These are phyloP conservation scores for Melikaiella ostensackeni DNA, from an alignment of 2,888 invertebrate genomes.

Conservation along the genomic window DNA sequence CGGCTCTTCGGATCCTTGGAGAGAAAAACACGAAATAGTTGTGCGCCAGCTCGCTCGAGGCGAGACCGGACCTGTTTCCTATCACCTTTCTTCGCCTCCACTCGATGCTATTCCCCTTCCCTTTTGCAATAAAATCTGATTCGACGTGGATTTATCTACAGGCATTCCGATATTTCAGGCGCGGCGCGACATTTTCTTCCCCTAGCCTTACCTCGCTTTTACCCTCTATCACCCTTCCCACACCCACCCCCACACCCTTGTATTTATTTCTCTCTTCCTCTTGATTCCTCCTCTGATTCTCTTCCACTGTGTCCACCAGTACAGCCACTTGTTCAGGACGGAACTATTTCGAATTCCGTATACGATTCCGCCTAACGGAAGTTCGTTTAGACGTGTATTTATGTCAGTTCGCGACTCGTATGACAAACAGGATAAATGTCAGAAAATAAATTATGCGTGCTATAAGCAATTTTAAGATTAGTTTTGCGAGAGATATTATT, in stretches of 20 bases:
- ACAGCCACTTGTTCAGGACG: not conserved
- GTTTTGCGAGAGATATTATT: too few species aligned
- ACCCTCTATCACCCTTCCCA: slow-evolving; percentile 47
- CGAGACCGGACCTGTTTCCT: slow-evolving; percentile 76
- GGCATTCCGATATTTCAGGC: slow-evolving; percentile 67
- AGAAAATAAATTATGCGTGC: not conserved
- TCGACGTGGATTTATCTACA: slow-evolving; percentile 75
- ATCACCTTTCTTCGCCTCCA: slow-evolving; percentile 71
- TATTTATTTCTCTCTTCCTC: slow-evolving; percentile 41
- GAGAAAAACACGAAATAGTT: slow-evolving; percentile 75
- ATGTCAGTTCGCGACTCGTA: slow-evolving; percentile 1
- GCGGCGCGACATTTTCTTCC: slow-evolving; percentile 61
- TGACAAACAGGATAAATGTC: not conserved
- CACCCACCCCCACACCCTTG: slow-evolving; percentile 18
- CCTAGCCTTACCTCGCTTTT: slow-evolving; percentile 49
- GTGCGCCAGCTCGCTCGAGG: slow-evolving; percentile 68
- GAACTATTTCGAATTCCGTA: slow-evolving; percentile 25
- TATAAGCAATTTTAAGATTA: too few species aligned
- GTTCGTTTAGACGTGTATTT: slow-evolving; percentile 21
- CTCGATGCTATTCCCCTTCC: slow-evolving; percentile 50
- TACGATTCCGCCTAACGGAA: slow-evolving; percentile 14
- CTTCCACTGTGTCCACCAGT: slow-evolving; percentile 14
- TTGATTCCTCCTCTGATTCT: slow-evolving; percentile 41
- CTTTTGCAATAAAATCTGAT: slow-evolving; percentile 73
- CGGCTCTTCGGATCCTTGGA: slow-evolving; percentile 64